Evolutionary conservation across 92 coral and sea anemone species (phyloP).

Genomic region (Scolanthus callimorphus): DNA sequence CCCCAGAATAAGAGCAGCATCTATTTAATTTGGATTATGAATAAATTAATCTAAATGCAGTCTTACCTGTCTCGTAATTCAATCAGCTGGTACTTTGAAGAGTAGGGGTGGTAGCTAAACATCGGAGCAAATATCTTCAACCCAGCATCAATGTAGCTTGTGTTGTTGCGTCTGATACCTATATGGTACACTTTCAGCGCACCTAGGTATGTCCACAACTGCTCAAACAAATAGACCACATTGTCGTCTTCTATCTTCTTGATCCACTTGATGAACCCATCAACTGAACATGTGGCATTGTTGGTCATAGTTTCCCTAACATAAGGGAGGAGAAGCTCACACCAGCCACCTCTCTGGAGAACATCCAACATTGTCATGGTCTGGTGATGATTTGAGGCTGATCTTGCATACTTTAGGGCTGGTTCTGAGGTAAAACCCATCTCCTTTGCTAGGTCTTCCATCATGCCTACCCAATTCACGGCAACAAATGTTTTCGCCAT

Average conservation of each 20-base stretch:
- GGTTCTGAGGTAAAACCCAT: conserved; percentile 11
- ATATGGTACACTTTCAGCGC: conserved; percentile 7
- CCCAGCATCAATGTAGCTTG: background rate
- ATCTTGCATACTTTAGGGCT: too few species aligned
- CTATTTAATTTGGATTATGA: too few species aligned
- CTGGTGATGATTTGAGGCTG: conserved; percentile 11
- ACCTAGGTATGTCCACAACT: conserved; percentile 1
- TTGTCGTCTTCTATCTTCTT: conserved; percentile 9
- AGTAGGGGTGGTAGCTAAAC: too few species aligned
- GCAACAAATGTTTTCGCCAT: too few species aligned
- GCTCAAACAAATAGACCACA: conserved; percentile 10
- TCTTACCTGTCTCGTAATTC: too few species aligned
- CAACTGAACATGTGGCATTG: conserved; percentile 11
- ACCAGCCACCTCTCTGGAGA: conserved; percentile 14
- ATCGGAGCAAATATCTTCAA: conserved; percentile 2
- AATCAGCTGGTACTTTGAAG: too few species aligned
- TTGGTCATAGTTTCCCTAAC: conserved; percentile 8
- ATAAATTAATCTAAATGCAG: too few species aligned
- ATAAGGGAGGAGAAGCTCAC: conserved; percentile 21
- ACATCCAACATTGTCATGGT: conserved; percentile 13
- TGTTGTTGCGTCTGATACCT: conserved; percentile 16
- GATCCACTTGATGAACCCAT: conserved; percentile 17
- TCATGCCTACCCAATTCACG: too few species aligned
- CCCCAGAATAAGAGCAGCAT: too few species aligned
- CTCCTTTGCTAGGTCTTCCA: conserved; percentile 23